These are phyloP conservation scores for Holotrichia oblita DNA, from an alignment of 1,140 invertebrate genomes.

Conservation along the genomic window DNA sequence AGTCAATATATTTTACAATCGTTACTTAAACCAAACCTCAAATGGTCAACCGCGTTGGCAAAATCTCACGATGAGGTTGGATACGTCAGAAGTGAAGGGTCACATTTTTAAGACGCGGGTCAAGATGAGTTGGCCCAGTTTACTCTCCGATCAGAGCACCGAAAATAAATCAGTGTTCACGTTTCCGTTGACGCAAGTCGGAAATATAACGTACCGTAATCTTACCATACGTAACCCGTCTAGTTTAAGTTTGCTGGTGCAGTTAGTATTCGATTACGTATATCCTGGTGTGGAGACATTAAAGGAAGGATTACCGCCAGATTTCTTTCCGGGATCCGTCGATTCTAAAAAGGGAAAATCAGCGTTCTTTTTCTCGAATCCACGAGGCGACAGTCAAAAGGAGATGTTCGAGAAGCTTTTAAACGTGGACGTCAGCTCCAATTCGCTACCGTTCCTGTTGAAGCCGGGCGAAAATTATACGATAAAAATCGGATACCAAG, in stretches of 20 bases:
- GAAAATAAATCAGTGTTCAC: constrained; percentile 66
- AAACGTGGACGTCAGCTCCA: constrained; percentile 47
- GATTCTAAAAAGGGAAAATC: background rate
- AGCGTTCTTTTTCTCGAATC: constrained; percentile 54
- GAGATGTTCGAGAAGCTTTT: constrained; percentile 49
- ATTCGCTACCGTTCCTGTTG: constrained; percentile 60
- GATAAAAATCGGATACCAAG: constrained; percentile 59
- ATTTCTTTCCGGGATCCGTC: constrained; percentile 49
- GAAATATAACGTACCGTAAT: constrained; percentile 75
- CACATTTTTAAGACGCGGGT: constrained; percentile 77
- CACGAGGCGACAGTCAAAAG: constrained; percentile 40
- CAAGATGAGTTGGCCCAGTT: constrained; percentile 78
- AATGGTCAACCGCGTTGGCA: constrained; percentile 64
- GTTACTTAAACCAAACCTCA: constrained; percentile 66
- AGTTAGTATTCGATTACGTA: constrained; percentile 70
- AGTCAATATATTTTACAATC: constrained; percentile 66
- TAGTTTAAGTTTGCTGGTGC: constrained; percentile 67
- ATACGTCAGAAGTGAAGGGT: constrained; percentile 78
- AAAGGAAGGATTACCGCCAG: constrained; percentile 63
- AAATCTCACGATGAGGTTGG: constrained; percentile 78
- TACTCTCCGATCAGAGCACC: constrained; percentile 59
- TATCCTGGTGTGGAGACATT: constrained; percentile 65
- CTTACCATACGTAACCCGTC: constrained; percentile 72
- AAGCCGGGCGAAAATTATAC: constrained; percentile 62
- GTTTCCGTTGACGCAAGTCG: constrained; percentile 86